Conservation (phyloP, 2,797 vertebrate species). For the Enteromius mattozi region DNA sequence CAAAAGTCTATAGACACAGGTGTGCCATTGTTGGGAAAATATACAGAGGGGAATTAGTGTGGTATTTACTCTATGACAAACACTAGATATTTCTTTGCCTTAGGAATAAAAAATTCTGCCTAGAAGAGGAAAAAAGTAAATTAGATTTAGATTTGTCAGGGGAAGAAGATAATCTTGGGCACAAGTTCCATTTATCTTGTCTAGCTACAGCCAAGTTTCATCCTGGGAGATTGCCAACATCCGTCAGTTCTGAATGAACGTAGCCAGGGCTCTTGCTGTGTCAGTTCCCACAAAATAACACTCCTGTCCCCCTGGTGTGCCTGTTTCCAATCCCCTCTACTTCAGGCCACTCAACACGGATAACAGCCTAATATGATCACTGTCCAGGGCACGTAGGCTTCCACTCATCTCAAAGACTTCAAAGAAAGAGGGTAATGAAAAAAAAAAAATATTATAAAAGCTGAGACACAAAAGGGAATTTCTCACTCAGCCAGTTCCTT, state of each 20-base stretch:
- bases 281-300: slow-evolving; percentile 74
- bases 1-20: slow-evolving; percentile 35
- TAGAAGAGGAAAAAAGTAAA: slow-evolving; percentile 70
- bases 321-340: slow-evolving; percentile 73
- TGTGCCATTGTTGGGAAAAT: slow-evolving; percentile 26
- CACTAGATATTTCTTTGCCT: slow-evolving; percentile 34
- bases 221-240: slow-evolving; percentile 78
- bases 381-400: slow-evolving; percentile 71
- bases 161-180: slow-evolving; percentile 65
- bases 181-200: slow-evolving; percentile 79
- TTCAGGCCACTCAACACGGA: slow-evolving; percentile 70
- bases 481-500: slow-evolving; percentile 15
- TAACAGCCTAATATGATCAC: slow-evolving; percentile 80
- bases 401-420: slow-evolving; percentile 71
- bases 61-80: slow-evolving; percentile 29
- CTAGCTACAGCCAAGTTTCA: slow-evolving; percentile 68
- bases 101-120: slow-evolving; percentile 56
- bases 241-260: slow-evolving; percentile 74
- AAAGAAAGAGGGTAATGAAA: slow-evolving; percentile 70
- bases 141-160: slow-evolving; percentile 70
- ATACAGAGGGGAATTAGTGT: slow-evolving; percentile 3
- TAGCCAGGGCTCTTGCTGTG: slow-evolving; percentile 63
- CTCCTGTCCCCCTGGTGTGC: slow-evolving; percentile 68
- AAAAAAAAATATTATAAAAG: slow-evolving; percentile 53
- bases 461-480: slow-evolving; percentile 14